Evolutionary conservation across 1,140 invertebrate species (phyloP).

Genomic region (Amphibalanus amphitrite): DNA sequence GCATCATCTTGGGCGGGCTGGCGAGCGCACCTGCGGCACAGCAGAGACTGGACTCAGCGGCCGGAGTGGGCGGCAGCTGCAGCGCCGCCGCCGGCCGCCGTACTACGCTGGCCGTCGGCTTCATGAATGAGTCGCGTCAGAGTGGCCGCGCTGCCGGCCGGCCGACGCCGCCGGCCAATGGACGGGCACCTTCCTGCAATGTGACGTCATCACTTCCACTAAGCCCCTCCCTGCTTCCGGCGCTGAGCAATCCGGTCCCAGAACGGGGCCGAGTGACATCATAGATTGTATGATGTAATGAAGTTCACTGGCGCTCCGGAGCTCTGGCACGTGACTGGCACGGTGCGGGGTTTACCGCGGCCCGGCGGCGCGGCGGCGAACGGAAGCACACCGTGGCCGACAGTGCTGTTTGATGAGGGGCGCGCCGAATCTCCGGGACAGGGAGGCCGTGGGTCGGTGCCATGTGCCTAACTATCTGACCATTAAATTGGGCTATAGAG

Average conservation of each 20-base stretch:
- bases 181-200: background rate
- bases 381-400: no score
- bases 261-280: background rate
- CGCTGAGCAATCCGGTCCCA: background rate
- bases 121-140: background rate
- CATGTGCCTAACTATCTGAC: no score
- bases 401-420: no score
- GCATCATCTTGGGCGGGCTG: background rate
- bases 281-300: background rate
- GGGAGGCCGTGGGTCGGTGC: no score
- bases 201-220: background rate
- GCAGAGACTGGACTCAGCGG: constrained; percentile 14
- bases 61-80: background rate
- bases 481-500: no score
- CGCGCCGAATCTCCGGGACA: no score
- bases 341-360: no score
- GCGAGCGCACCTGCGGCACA: constrained; percentile 19
- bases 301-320: background rate
- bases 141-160: no score
- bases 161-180: constrained; percentile 13
- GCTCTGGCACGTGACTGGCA: background rate
- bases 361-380: no score
- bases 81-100: no score
- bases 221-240: background rate
- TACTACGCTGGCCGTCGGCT: background rate